phyloP scores from a whole-genome alignment of 37 sponge, comb jelly and placozoan species.

The Theonella swinhoei region DNA sequence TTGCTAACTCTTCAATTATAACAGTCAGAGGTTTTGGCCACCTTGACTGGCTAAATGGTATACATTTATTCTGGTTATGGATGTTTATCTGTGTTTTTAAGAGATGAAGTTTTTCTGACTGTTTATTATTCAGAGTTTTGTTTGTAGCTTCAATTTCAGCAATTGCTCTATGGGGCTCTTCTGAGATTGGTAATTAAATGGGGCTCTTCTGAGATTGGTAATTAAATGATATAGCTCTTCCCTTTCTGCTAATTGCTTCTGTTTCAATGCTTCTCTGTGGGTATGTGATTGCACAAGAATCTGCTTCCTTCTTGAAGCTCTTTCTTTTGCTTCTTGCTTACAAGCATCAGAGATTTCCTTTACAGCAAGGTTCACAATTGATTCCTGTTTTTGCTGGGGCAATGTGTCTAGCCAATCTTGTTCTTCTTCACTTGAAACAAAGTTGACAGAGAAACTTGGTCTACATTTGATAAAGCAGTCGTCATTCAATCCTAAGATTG shows the following conservation, averaged over 20 bases:
- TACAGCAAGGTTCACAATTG: conserved; percentile 6
- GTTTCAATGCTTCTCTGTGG: conserved; percentile 10
- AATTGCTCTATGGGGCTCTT: conserved; percentile 26
- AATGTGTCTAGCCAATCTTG: neutral
- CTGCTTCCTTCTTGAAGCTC: conserved; percentile 9
- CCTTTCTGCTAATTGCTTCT: conserved; percentile 29
- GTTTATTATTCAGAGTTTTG: neutral
- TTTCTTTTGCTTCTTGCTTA: neutral
- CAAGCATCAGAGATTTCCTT: neutral
- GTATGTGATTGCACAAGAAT: neutral
- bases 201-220: no score
- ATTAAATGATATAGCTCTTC: conserved; percentile 8
- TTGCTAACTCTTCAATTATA: conserved; percentile 15
- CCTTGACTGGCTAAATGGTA: conserved; percentile 19
- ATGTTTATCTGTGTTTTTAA: conserved; percentile 29
- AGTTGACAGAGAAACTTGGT: conserved; percentile 11
- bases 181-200: conserved; percentile 11
- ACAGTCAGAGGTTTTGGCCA: neutral
- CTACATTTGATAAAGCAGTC: no score
- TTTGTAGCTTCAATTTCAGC: neutral
- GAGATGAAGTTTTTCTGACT: neutral
- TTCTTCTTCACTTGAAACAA: conserved; percentile 15
- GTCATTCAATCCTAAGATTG: conserved; percentile 31
- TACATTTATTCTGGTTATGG: conserved; percentile 17
- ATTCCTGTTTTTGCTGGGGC: neutral